Conservation (phyloP, 2,113 vertebrate genomes). For the Ptilorrhoa leucosticta region DNA sequence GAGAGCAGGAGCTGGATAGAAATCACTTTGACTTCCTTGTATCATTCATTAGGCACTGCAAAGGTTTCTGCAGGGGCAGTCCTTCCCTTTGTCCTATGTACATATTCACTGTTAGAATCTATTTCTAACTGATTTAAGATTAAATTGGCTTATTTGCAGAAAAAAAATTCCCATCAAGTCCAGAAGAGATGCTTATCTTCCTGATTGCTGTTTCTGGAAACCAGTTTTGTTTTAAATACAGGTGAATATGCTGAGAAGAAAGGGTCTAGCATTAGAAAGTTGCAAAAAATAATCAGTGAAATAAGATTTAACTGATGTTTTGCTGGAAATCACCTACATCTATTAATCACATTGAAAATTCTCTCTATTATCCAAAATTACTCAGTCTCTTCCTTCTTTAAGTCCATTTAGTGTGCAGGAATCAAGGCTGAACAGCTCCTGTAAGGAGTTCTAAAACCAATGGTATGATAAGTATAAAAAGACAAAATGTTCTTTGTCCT, state of each 20-base stretch:
- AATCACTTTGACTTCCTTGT: background rate
- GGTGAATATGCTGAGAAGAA: background rate
- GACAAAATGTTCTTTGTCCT: constrained; percentile 87
- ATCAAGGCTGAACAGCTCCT: constrained; percentile 6
- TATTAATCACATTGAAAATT: constrained; percentile 47
- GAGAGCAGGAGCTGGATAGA: background rate
- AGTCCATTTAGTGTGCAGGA: background rate
- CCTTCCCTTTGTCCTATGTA: background rate
- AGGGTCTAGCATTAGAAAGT: background rate
- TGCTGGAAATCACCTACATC: background rate
- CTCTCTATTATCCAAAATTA: constrained; percentile 23
- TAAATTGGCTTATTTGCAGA: background rate
- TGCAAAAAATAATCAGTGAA: background rate
- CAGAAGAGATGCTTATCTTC: background rate
- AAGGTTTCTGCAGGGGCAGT: background rate
- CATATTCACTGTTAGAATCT: background rate
- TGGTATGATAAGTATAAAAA: constrained; percentile 59
- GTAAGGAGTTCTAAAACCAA: constrained; percentile 8
- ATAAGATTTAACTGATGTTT: constrained; percentile 21
- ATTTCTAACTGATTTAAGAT: constrained; percentile 21
- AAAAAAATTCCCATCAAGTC: background rate
- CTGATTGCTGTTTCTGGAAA: background rate
- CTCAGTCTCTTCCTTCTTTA: background rate
- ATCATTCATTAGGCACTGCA: background rate
- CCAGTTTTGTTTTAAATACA: background rate